Conservation (phyloP, 1,140 invertebrate genomes). For the Heliothis virescens region DNA sequence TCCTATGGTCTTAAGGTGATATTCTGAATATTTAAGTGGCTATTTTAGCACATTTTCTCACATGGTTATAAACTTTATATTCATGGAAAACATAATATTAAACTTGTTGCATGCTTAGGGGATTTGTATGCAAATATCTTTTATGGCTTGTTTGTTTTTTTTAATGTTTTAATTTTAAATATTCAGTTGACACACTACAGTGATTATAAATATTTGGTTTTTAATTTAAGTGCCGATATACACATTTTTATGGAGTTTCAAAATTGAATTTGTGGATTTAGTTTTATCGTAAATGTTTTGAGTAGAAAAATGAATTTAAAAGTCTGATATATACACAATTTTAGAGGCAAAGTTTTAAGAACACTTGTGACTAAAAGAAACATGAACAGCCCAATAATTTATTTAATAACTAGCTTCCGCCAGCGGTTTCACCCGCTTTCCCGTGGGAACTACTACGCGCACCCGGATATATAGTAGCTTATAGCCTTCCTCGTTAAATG, state of each 20-base stretch:
- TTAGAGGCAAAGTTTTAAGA: too few species aligned
- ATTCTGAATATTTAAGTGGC: not conserved
- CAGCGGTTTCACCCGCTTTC: too few species aligned
- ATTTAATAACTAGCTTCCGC: too few species aligned
- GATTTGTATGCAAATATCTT: not conserved
- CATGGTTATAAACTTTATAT: conserved; percentile 18
- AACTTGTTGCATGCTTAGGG: not conserved
- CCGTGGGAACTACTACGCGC: too few species aligned
- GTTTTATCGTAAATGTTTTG: too few species aligned
- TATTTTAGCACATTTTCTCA: conserved; percentile 39
- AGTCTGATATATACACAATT: too few species aligned
- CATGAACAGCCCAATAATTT: too few species aligned
- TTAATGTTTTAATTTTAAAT: not conserved
- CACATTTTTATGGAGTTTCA: not conserved
- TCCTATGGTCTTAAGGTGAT: not conserved
- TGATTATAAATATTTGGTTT: conserved; percentile 5
- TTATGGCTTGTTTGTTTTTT: not conserved
- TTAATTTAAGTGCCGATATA: not conserved
- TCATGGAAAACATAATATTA: conserved; percentile 14
- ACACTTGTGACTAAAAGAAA: too few species aligned
- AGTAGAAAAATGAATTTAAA: too few species aligned
- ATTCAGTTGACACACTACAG: not conserved
- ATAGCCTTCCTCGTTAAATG: too few species aligned
- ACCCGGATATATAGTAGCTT: too few species aligned
- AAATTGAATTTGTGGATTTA: too few species aligned